phyloP scores from a whole-genome alignment of 2,888 invertebrate genomes.

The Nasonia oneida region DNA sequence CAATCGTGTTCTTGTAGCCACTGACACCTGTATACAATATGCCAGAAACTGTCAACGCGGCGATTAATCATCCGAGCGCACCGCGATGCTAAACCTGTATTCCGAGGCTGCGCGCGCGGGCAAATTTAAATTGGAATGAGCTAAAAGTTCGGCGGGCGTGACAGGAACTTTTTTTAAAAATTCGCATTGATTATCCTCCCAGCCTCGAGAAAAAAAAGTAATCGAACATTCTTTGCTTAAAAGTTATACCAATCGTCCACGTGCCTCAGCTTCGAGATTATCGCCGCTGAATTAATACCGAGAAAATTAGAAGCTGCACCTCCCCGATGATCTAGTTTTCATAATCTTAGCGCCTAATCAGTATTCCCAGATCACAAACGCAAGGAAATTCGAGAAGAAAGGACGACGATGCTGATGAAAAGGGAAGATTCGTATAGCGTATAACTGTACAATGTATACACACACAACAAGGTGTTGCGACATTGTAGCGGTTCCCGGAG shows the following conservation, averaged over 20 bases:
- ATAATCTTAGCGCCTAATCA: background rate
- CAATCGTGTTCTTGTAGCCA: conserved; percentile 6
- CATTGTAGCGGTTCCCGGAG: background rate
- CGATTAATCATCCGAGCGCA: conserved; percentile 13
- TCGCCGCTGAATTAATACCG: background rate
- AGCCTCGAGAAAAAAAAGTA: no score
- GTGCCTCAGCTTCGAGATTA: background rate
- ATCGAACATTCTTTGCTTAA: background rate
- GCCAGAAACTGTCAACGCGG: conserved; percentile 41
- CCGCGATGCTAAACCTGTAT: background rate
- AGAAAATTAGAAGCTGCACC: background rate
- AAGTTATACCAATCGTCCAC: background rate
- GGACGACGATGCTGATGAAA: background rate
- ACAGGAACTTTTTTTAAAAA: background rate
- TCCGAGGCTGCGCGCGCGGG: conserved; percentile 1
- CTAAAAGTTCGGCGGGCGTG: background rate
- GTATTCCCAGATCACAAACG: background rate
- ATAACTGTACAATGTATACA: background rate
- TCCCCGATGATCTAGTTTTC: background rate
- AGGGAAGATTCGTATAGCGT: background rate
- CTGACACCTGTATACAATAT: background rate
- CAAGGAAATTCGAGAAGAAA: background rate
- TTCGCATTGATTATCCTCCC: background rate
- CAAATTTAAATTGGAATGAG: background rate
- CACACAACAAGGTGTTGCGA: background rate